phyloP scores from a whole-genome alignment of 1,140 invertebrate species.

The Chymomyza costata region DNA sequence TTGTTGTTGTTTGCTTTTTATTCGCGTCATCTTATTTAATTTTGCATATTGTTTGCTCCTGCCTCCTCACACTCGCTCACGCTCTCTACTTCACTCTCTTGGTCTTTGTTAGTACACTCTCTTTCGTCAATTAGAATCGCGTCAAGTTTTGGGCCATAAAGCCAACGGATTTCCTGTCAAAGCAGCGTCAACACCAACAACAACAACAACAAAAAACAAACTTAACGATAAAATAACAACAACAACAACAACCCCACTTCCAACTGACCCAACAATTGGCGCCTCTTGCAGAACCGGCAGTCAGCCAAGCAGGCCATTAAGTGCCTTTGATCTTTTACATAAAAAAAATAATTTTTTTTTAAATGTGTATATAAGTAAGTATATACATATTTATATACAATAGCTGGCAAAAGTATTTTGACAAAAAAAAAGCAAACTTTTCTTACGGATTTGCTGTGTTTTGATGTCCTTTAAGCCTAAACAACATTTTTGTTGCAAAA shows the following conservation, averaged over 20 bases:
- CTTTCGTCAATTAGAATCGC: constrained; percentile 55
- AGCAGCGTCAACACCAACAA: background rate
- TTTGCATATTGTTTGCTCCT: constrained; percentile 44
- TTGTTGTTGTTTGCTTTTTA: constrained; percentile 42
- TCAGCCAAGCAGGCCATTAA: constrained; percentile 40
- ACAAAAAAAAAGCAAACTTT: no score
- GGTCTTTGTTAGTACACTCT: constrained; percentile 3
- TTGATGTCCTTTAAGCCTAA: no score
- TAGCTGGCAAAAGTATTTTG: no score
- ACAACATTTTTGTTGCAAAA: no score
- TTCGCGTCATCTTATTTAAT: constrained; percentile 65
- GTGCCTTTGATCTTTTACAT: constrained; percentile 69
- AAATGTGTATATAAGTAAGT: no score
- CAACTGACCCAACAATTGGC: constrained; percentile 19
- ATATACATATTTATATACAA: no score
- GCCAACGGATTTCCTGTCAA: constrained; percentile 7
- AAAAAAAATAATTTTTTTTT: no score
- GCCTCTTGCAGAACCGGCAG: constrained; percentile 16
- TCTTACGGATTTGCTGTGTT: no score
- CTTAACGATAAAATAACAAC: no score
- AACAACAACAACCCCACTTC: no score
- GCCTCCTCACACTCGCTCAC: constrained; percentile 4
- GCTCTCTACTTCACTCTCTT: constrained; percentile 8
- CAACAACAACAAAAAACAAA: no score
- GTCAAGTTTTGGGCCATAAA: constrained; percentile 44